Percentiles rank a stretch among this genome's conserved stretches.
phyloP scores from a whole-genome alignment of 2,797 vertebrate genomes.

The Periparus ater region DNA sequence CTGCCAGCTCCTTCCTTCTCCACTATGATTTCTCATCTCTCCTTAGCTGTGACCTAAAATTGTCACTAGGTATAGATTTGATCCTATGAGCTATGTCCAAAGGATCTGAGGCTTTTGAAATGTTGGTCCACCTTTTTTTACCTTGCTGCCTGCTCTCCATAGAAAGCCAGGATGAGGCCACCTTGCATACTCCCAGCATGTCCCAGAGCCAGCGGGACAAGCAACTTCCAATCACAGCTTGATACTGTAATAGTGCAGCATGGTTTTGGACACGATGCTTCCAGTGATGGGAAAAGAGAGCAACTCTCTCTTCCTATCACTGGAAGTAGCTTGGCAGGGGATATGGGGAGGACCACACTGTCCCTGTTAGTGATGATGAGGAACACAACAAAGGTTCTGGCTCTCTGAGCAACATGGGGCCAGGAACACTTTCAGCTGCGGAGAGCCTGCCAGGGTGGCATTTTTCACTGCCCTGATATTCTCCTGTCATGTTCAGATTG shows the following conservation, averaged over 20 bases:
- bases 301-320: not conserved
- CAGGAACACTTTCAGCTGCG: not conserved
- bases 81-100: not conserved
- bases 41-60: not conserved
- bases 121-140: rapidly evolving
- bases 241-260: not conserved
- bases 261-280: not conserved
- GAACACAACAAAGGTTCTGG: not conserved
- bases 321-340: not conserved
- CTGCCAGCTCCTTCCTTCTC: not conserved
- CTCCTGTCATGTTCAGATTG: not conserved
- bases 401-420: not conserved
- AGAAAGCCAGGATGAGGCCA: not conserved
- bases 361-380: not conserved
- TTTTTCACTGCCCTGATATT: not conserved
- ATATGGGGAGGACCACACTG: not conserved
- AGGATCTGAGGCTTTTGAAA: not conserved
- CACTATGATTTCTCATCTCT: rapidly evolving
- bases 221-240: not conserved
- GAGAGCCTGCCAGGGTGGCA: not conserved
- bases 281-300: not conserved
- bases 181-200: not conserved
- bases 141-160: not conserved
- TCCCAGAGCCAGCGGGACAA: not conserved
- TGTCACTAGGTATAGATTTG: not conserved